Base-by-base conservation (phyloP, 2,797 vertebrate genomes). In the Parotocinclus haroldoi region DNA sequence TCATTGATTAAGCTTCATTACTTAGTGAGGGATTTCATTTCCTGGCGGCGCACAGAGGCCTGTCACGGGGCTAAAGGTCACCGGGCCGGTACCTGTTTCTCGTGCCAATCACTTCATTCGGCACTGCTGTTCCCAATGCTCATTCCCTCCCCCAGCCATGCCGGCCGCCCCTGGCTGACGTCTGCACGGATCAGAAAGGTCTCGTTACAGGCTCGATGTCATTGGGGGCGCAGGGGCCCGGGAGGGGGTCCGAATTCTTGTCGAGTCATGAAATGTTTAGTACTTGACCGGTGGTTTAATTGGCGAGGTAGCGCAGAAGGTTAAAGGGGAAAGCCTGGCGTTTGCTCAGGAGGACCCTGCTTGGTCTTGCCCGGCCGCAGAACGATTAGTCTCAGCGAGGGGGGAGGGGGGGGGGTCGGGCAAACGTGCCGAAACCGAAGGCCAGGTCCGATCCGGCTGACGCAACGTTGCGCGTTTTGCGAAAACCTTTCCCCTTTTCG, bases 71-170 rank as follows among this genome's bases (percentile, higher is more conserved):
- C 62, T 66, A 72, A 63, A 54, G 51, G 61, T 65, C 57, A 10
- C 62, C 55, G 13, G 58, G 68, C 52, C 60, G 58, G 63, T 7
- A 46, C 44, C 64, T 66, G 66, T 77, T 77, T 80, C 73, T 68
- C 71, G 72, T 74, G 76, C 69, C 69, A 79, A 79, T 76, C 66
- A 55, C 59, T 71, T 72, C 61, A 77, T 82, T 78, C 78, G 75
- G 73, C 70, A 71, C 65, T 55, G 67, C 73, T 75, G 66, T 74
- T 80, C 76, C 69, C 77, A 68, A 78, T 76, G 77, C 72, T 58
- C 77, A 68, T 68, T 65, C 69, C 55, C 71, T 62, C 59, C 63
- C 42, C 45, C 38, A 49, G 49, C 63, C 62, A 58, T 45, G 46
- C 69, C 59, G 62, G 54, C n/a, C n/a, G n/a, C n/a, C n/a, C 60